Base-by-base conservation (phyloP, 2,797 vertebrate species). In the Myripristis jacobus region DNA sequence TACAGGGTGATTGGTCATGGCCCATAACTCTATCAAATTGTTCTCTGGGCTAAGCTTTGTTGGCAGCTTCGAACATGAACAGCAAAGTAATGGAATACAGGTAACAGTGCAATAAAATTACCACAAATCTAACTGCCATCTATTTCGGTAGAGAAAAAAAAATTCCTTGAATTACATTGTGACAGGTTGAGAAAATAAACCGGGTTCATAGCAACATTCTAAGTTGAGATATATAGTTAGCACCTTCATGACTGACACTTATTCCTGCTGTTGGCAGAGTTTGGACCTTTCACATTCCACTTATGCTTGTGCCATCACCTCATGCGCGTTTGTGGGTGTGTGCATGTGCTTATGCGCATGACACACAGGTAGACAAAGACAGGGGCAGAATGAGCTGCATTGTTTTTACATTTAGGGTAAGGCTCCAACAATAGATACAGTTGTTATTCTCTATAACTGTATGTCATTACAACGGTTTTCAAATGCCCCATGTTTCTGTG, bases 1-100 rank as follows among this genome's bases (percentile, higher is more conserved):
- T 93, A 91, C 85, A 78, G 88, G 79, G 83, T 73, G 81, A 93
- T 93, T 90, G 88, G 90, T 92, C 88, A 92, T 79, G 89, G 84
- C 72, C 85, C 88, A 93, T 93, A 92, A 91, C 80, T 69, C 80
- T 31, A n/a, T 73, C 83, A 85, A 80, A 84, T 91, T 78, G 81
- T 87, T 90, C 84, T 88, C 81, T 58, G 80, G 60, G 67, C 83
- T 80, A 80, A 90, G 89, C 67, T 79, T 73, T 73, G 83, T 81
- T 75, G 81, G 81, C 75, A 83, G 69, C 79, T 89, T 85, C 10
- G 56, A 59, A 88, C 79, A 88, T 63, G 73, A 81, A 61, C 31
- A 24, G 64, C 61, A 19, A 69, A 59, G 34, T 59, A 69, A 57
- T 41, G 46, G 70, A 75, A 70, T 68, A 80, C 2, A 46, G 67